Percentiles rank a stretch among this genome's conserved stretches.
These are phyloP conservation scores for Polia nebulosa DNA, from an alignment of 2,888 invertebrate species.

Conservation along the genomic window DNA sequence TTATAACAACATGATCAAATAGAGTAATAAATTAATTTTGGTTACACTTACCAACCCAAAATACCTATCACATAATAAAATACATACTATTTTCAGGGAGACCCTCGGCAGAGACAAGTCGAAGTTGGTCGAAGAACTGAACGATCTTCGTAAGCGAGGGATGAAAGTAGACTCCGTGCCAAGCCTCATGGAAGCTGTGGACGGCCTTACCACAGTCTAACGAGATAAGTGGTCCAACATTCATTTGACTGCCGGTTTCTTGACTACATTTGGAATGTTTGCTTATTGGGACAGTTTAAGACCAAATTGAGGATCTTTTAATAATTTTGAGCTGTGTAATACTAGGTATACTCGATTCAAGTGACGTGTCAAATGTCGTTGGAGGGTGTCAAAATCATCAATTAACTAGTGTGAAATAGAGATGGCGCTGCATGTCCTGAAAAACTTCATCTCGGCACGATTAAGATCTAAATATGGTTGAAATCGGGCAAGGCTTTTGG, in stretches of 20 bases:
- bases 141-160: conserved; percentile 92
- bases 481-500: not conserved
- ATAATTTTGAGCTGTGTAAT: not conserved
- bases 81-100: conserved; percentile 92
- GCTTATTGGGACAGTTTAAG: conserved; percentile 23
- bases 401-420: conserved; percentile 5
- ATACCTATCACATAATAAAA: no score
- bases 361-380: not conserved
- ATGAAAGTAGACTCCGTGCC: conserved; percentile 92
- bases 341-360: conserved; percentile 16
- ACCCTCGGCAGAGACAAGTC: conserved; percentile 92
- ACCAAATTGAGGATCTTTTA: conserved; percentile 17
- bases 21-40: no score
- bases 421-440: conserved; percentile 29
- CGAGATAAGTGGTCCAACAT: conserved; percentile 9
- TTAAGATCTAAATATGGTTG: not conserved
- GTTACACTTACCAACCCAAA: no score
- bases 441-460: not conserved
- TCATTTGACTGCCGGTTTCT: conserved; percentile 8
- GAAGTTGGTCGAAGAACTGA: conserved; percentile 91
- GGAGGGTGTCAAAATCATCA: not conserved
- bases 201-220: conserved; percentile 83
- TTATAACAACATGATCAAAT: no score
- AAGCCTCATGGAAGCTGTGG: conserved; percentile 93
- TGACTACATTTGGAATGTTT: conserved; percentile 18